Percentiles rank a stretch among this genome's conserved stretches.
Evolutionary conservation across 2,797 vertebrate genomes (phyloP).

Genomic region (Pteronotus mesoamericanus): DNA sequence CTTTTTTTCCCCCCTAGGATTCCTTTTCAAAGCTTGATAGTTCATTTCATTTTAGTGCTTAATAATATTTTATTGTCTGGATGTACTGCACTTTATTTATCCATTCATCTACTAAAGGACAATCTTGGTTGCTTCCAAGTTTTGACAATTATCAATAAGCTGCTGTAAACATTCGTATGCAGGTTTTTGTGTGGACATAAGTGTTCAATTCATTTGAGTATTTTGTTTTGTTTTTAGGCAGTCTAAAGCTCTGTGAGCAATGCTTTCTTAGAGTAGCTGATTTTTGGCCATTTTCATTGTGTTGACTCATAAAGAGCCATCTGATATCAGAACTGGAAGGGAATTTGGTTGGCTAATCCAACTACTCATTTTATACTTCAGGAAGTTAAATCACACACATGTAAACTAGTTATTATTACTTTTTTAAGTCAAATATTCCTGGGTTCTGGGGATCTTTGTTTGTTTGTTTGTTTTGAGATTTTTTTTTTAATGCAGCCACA

Average conservation of each 20-base stretch:
- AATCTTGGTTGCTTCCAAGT: background rate
- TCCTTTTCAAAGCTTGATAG: background rate
- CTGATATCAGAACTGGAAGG: background rate
- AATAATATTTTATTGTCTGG: background rate
- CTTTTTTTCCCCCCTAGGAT: background rate
- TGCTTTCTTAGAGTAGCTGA: background rate
- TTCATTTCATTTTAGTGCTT: background rate
- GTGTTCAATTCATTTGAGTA: background rate
- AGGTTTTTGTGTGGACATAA: background rate
- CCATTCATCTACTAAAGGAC: background rate
- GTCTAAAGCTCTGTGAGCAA: background rate
- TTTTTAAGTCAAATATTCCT: conserved; percentile 2
- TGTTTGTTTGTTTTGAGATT: background rate
- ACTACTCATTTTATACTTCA: background rate
- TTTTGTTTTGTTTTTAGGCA: background rate
- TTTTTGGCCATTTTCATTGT: background rate
- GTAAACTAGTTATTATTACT: background rate
- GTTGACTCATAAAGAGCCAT: background rate
- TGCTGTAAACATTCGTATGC: background rate
- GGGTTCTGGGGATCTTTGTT: background rate
- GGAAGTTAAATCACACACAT: background rate
- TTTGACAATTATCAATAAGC: background rate
- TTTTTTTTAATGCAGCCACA: background rate
- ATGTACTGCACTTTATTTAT: background rate
- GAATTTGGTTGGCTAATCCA: background rate